These are phyloP conservation scores for Apistogramma diplotaenia DNA, from an alignment of 2,113 vertebrate genomes.

Conservation along the genomic window DNA sequence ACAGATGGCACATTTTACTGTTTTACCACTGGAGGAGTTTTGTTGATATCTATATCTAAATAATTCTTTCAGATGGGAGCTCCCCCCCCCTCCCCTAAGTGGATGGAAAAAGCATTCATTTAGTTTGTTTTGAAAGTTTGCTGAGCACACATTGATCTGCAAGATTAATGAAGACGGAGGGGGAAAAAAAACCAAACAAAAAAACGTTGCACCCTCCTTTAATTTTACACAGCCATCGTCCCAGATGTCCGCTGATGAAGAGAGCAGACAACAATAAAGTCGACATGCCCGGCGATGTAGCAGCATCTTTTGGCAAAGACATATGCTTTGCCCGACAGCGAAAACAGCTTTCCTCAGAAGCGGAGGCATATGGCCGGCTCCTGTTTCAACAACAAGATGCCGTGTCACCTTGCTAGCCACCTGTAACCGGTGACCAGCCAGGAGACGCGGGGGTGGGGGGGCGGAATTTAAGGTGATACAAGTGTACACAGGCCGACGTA, in stretches of 20 bases:
- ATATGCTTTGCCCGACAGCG: slow-evolving; percentile 59
- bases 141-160: not conserved
- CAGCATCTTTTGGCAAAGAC: slow-evolving; percentile 51
- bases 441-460: not conserved
- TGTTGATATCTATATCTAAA: not conserved
- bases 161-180: not conserved
- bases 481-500: slow-evolving; percentile 27
- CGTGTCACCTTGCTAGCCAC: slow-evolving; percentile 74
- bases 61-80: not conserved
- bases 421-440: slow-evolving; percentile 58
- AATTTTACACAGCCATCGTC: slow-evolving; percentile 15
- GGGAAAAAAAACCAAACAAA: no score
- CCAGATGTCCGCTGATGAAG: slow-evolving; percentile 40
- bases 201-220: not conserved
- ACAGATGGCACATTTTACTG: not conserved
- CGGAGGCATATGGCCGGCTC: slow-evolving; percentile 60
- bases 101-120: not conserved
- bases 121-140: not conserved
- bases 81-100: not conserved
- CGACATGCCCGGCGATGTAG: slow-evolving; percentile 36
- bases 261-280: slow-evolving; percentile 41
- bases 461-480: slow-evolving; percentile 26
- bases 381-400: slow-evolving; percentile 64
- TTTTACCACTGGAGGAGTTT: not conserved
- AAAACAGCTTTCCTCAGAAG: slow-evolving; percentile 65